These are phyloP conservation scores for Brachypteracias leptosomus DNA, from an alignment of 2,113 vertebrate species.

Conservation along the genomic window DNA sequence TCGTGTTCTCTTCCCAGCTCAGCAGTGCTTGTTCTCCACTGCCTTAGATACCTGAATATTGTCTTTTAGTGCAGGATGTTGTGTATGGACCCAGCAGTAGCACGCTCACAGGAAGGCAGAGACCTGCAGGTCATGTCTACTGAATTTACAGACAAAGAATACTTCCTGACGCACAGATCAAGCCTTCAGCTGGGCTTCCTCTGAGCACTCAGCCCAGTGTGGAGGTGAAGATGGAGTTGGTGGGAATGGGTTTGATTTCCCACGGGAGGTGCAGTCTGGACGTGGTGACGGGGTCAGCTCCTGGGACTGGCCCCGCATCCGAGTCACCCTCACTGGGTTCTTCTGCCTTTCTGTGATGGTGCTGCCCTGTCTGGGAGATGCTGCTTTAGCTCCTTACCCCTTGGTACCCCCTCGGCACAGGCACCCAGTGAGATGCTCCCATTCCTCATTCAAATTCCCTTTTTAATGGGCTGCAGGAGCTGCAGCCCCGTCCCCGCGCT, in stretches of 20 bases:
- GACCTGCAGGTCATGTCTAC: background rate
- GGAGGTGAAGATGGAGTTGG: background rate
- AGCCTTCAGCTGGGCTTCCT: background rate
- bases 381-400: background rate
- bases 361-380: background rate
- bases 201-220: accelerated
- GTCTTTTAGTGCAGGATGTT: accelerated
- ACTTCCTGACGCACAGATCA: accelerated
- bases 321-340: background rate
- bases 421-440: background rate
- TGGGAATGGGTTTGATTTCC: background rate
- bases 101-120: background rate
- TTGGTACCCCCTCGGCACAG: background rate
- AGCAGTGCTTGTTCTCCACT: accelerated
- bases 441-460: background rate
- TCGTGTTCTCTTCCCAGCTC: accelerated
- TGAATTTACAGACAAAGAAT: background rate
- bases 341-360: too few species aligned
- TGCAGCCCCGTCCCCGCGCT: background rate
- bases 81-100: accelerated
- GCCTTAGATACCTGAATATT: background rate
- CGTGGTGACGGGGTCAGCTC: too few species aligned
- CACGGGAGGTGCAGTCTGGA: accelerated
- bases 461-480: background rate
- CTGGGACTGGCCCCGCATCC: background rate